A percentile compares a stretch with the other conserved stretches of the same genome.
phyloP scores from a whole-genome alignment of 2,113 vertebrate genomes.

The Corythoichthys intestinalis region DNA sequence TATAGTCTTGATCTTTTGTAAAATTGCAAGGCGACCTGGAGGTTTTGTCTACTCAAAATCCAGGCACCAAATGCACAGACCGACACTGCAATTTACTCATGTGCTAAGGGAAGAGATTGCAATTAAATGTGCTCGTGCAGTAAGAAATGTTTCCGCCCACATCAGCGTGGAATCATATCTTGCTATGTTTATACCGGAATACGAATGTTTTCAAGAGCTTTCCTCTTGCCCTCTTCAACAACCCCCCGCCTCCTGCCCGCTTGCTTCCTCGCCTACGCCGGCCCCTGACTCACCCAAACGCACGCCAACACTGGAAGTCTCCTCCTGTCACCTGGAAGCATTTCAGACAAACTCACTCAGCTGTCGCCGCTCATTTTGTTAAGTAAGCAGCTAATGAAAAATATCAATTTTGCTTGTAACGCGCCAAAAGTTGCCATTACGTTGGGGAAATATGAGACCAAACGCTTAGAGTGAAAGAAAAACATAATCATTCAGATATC shows the following conservation, averaged over 20 bases:
- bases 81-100: not conserved
- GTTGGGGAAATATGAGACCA: not conserved
- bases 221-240: slow-evolving; percentile 4
- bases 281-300: slow-evolving; percentile 14
- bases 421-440: not conserved
- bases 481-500: not conserved
- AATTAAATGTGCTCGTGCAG: not conserved
- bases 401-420: not conserved
- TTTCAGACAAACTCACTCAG: not conserved
- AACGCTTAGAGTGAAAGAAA: not conserved
- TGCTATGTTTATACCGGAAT: not conserved
- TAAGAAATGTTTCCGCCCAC: not conserved
- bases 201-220: slow-evolving; percentile 7
- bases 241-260: not conserved
- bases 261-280: slow-evolving; percentile 9
- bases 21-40: not conserved
- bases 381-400: not conserved
- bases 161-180: not conserved
- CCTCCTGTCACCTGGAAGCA: slow-evolving; percentile 5
- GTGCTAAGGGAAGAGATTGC: not conserved
- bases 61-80: not conserved
- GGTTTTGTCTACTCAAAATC: not conserved
- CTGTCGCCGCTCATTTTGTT: not conserved
- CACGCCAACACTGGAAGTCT: slow-evolving; percentile 25
- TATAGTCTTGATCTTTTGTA: too few species aligned